Percentiles rank a stretch among this genome's conserved stretches.
phyloP scores from a whole-genome alignment of 2,113 vertebrate genomes.

The Gila orcuttii region DNA sequence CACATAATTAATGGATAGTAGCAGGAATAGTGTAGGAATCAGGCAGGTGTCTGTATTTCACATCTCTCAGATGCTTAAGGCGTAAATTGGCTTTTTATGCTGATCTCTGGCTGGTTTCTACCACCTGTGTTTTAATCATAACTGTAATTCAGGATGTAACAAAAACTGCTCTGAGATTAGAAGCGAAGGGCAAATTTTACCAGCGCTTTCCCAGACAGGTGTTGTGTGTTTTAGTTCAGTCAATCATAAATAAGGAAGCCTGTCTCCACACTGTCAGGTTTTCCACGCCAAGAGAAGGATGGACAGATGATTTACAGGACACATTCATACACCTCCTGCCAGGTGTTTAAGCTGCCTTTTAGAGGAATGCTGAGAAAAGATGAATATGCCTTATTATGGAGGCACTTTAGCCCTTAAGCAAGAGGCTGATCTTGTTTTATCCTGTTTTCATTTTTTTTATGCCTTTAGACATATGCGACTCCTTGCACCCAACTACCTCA shows the following conservation, averaged over 20 bases:
- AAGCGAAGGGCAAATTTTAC: constrained; percentile 3
- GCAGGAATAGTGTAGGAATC: neutral
- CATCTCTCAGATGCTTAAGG: neutral
- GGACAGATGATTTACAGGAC: constrained; percentile 41
- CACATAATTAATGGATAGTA: neutral
- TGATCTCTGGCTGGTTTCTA: constrained; percentile 3
- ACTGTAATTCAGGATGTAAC: neutral
- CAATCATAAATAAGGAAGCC: constrained; percentile 55
- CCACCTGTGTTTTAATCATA: constrained; percentile 20
- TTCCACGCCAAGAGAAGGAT: constrained; percentile 24
- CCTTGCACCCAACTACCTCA: neutral
- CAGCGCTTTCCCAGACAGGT: constrained; percentile 41
- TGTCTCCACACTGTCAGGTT: constrained; percentile 50
- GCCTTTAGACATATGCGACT: neutral
- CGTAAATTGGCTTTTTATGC: neutral
- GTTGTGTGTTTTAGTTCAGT: constrained; percentile 31
- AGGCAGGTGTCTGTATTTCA: constrained; percentile 16
- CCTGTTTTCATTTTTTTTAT: constrained; percentile 15
- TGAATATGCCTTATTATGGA: constrained; percentile 12
- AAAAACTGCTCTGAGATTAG: constrained; percentile 26
- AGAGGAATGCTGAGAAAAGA: constrained; percentile 42
- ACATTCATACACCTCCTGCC: constrained; percentile 34
- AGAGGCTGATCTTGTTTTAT: constrained; percentile 47
- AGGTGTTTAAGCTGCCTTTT: constrained; percentile 47
- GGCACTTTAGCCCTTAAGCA: constrained; percentile 36